Base-by-base conservation (phyloP, 2,113 vertebrate genomes). In the Tyrannus savana region DNA sequence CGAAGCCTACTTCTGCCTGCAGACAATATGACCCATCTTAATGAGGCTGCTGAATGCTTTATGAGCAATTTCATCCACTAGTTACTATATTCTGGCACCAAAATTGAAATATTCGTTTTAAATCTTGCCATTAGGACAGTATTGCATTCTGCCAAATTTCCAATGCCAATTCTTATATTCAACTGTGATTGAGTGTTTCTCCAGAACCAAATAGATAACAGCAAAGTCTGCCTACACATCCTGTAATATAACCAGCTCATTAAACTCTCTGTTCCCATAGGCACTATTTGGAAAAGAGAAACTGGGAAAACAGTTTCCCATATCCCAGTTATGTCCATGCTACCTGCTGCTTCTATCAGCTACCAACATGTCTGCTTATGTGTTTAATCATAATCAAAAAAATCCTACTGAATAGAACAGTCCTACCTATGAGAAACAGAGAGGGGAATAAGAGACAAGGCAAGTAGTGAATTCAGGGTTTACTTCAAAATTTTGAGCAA, bases 21-120 rank as follows among this genome's bases (percentile, higher is more conserved):
- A 95, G 87, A 96, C 87, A 87, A 89, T 85, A 93, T 56, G 56
- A 90, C 69, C 94, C 14, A 1, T 92, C 86, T 89, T 94, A 95
- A 95, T 84, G 62, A 95, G 89, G 78, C 60, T 91, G 84, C 66
- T 95, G 89, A 95, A 96, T 69, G 89, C 94, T 95, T 96, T 95
- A 97, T 87, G 93, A 96, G 78, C 69, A 92, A 92, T 91, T 95
- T 77, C 71, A 95, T 85, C 81, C 87, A 89, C 94, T 76, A 89
- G 81, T 96, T 87, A 91, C 94, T 89, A 62, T 46, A 91, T 84
- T 89, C 84, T 94, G 93, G 93, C 91, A 96, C 49, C 67, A 89
- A 94, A 97, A 87, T 7, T 60, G 77, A 92, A 95, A 92, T 91
- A 91, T 49, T 87, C 49, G 41, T 82, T 91, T 80, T 94, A 94